Evolutionary conservation across 2,888 invertebrate species (phyloP), one percentile per base, ranked within the genome.

Genomic region (Megaustenia siamemsis): DNA sequence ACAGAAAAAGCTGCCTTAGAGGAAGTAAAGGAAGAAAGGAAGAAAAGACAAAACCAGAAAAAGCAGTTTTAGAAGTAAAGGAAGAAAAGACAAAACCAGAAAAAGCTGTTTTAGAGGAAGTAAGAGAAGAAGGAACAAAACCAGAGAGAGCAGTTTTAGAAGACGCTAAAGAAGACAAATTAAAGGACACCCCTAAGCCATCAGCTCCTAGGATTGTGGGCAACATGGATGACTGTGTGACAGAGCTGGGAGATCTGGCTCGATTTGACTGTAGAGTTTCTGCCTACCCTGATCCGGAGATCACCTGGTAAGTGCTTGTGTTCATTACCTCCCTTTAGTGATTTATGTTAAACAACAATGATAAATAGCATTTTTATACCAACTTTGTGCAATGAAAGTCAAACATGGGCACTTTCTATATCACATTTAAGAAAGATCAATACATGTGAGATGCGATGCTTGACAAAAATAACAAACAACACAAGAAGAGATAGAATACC

Each of bases 281-380:
- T 28, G 93, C 93, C 49, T 91, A 93, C 73, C 93, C 94, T 45
- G 91, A 90, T 84, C 93, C 94, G 40, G 92, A 93, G 66, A 91
- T 93, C 85, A 91, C 90, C 53, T 94, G 93, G 93, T 92, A 85
- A 86, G 90, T n/a, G n/a, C n/a, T n/a, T n/a, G n/a, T n/a, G n/a
- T n/a, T n/a, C n/a, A n/a, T n/a, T n/a, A n/a, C n/a, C n/a, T n/a
- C n/a, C n/a, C n/a, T n/a, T n/a, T n/a, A n/a, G n/a, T n/a, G n/a
- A n/a, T n/a, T n/a, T n/a, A n/a, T n/a, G n/a, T n/a, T n/a, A n/a
- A n/a, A n/a, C n/a, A n/a, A n/a, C n/a, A n/a, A n/a, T n/a, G n/a
- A n/a, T n/a, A n/a, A n/a, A n/a, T n/a, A n/a, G n/a, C n/a, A n/a
- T n/a, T n/a, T n/a, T n/a, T n/a, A n/a, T n/a, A n/a, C n/a, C n/a